Percentiles rank a stretch among this genome's conserved stretches.
These are phyloP conservation scores for Thera obeliscata DNA, from an alignment of 2,888 invertebrate species.

Conservation along the genomic window DNA sequence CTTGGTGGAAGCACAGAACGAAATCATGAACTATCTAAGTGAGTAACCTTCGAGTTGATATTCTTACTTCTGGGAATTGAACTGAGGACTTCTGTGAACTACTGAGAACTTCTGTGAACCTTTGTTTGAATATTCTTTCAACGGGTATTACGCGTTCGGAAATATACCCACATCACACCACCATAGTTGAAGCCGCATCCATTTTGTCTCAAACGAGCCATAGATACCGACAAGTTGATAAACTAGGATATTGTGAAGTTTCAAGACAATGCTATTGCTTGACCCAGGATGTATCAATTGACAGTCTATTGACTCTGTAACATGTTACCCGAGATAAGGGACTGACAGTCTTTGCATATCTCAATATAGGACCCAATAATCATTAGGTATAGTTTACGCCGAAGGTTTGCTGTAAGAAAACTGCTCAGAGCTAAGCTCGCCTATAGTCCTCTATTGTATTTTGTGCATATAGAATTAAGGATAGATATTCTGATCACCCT, in stretches of 20 bases:
- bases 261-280: neutral
- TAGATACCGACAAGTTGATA: no score
- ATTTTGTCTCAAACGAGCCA: neutral
- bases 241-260: neutral
- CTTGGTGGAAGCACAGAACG: conserved; percentile 90
- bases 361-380: no score
- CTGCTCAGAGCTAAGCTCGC: no score
- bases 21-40: conserved; percentile 89
- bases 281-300: conserved; percentile 20
- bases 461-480: no score
- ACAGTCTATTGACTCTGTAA: neutral
- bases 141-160: neutral
- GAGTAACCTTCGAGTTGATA: conserved; percentile 54
- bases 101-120: neutral
- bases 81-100: no score
- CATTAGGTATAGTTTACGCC: no score
- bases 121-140: neutral
- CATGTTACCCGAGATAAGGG: neutral
- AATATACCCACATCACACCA: neutral
- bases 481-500: no score
- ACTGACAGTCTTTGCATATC: neutral
- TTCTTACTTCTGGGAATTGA: no score
- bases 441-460: no score
- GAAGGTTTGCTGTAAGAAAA: no score
- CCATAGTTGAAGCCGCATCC: neutral